Conservation (phyloP, 1,140 invertebrate genomes). For the Goniozus legneri region DNA sequence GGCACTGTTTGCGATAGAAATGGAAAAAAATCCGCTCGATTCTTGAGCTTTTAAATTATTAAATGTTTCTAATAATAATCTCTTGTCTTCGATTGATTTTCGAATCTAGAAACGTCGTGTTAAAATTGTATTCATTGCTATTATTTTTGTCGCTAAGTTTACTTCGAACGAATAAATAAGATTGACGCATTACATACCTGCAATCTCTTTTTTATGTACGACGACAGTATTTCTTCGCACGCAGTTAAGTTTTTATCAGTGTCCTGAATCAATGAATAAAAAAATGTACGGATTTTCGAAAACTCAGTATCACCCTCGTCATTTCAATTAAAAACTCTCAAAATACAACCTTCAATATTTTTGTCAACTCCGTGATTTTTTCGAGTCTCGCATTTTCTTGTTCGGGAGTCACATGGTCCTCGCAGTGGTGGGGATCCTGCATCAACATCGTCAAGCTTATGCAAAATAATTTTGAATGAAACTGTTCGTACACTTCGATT, state of each 20-base stretch:
- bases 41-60: no score
- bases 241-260: conserved; percentile 37
- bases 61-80: no score
- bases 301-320: not conserved
- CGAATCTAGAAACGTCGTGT: no score
- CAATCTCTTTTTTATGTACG: conserved; percentile 30
- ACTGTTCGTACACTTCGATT: no score
- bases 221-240: conserved; percentile 38
- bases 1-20: no score
- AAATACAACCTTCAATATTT: conserved; percentile 28
- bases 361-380: conserved; percentile 32
- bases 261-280: conserved; percentile 27
- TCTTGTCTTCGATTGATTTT: no score
- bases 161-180: conserved; percentile 11
- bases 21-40: no score
- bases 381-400: conserved; percentile 18
- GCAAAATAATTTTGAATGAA: no score
- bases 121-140: no score
- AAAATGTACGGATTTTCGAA: not conserved
- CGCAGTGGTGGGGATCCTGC: no score
- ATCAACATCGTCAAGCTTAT: no score
- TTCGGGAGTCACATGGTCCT: not conserved
- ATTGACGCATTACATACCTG: conserved; percentile 31
- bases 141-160: no score
- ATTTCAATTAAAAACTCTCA: conserved; percentile 2